Evolutionary conservation across 2,797 vertebrate genomes (phyloP), one percentile per base, ranked within the genome.

Genomic region (Huso huso): DNA sequence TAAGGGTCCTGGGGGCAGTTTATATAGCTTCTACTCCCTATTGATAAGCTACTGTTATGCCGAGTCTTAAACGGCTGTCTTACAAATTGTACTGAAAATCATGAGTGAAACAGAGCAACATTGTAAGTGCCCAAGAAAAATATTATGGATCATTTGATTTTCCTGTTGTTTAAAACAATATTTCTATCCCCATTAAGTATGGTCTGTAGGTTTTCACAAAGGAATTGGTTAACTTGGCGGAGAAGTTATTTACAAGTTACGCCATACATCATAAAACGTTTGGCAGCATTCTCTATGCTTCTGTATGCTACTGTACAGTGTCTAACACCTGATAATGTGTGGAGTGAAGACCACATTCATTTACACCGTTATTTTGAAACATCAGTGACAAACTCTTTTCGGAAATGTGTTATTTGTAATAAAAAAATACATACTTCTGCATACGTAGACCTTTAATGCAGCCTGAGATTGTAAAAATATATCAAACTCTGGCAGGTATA

Each of bases 161-260:
- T 58, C 55, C 55, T 58, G 55, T 58, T 58, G 11, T 58, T 58
- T 58, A 58, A 58, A n/a, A 58, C 55, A 58, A n/a, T 58, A n/a
- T 58, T 13, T 13, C 55, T 11, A 58, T 13, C 55, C 12, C 55
- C 55, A 13, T 58, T 58, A 58, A 58, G 11, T n/a, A n/a, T n/a
- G 55, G 55, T 58, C 55, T 58, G 51, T 53, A 13, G 11, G 15
- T 58, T 58, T 58, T 58, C 12, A 58, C 55, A 58, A n/a, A n/a
- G 55, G 55, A 58, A 58, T 5, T 15, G 55, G 15, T 58, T 58
- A 58, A 58, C 55, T 58, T 58, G 55, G 15, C 55, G 55, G 6
- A 58, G 15, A 58, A 58, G 8, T 9, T 12, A 53, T 58, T 7
- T 58, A 13, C 15, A 37, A 37, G 55, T 58, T n/a, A 58, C 12